A percentile compares a stretch with the other conserved stretches of the same genome.
phyloP scores from a whole-genome alignment of 2,113 vertebrate species.

The Heliornis fulica region DNA sequence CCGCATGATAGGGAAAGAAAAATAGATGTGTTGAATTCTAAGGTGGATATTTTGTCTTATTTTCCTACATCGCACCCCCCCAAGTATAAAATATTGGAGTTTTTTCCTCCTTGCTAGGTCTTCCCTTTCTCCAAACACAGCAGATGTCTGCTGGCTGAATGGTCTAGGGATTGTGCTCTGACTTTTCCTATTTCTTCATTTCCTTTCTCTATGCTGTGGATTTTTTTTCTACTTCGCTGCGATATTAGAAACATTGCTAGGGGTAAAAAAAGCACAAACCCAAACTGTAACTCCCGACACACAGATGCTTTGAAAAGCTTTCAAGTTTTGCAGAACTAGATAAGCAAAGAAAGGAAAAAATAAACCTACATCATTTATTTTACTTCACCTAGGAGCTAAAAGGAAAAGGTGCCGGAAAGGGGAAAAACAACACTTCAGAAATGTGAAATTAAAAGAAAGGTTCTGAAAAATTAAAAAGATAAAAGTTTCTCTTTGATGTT shows the following conservation, averaged over 20 bases:
- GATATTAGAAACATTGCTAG: slow-evolving; percentile 39
- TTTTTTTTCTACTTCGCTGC: not conserved
- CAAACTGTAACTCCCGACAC: slow-evolving; percentile 32
- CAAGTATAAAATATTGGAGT: not conserved
- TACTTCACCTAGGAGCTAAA: slow-evolving; percentile 16
- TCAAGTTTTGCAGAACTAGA: slow-evolving; percentile 42
- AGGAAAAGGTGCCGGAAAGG: not conserved
- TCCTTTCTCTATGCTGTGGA: not conserved
- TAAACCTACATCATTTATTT: slow-evolving; percentile 53
- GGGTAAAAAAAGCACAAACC: not conserved
- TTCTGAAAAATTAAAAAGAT: slow-evolving; percentile 48
- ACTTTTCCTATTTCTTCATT: slow-evolving; percentile 30
- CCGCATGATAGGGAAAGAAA: not conserved
- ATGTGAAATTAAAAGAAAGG: slow-evolving; percentile 12
- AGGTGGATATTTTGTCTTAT: not conserved
- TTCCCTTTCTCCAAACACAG: not conserved
- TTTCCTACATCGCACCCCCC: not conserved
- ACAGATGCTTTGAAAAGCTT: slow-evolving; percentile 47
- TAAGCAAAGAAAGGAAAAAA: slow-evolving; percentile 49
- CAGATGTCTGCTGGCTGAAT: not conserved
- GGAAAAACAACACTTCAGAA: slow-evolving; percentile 32
- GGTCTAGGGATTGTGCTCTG: slow-evolving; percentile 2
- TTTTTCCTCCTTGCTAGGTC: not conserved
- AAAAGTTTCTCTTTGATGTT: not conserved
- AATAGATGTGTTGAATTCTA: not conserved